Conservation (phyloP, 2,888 invertebrate species). For the Girardia tigrina region DNA sequence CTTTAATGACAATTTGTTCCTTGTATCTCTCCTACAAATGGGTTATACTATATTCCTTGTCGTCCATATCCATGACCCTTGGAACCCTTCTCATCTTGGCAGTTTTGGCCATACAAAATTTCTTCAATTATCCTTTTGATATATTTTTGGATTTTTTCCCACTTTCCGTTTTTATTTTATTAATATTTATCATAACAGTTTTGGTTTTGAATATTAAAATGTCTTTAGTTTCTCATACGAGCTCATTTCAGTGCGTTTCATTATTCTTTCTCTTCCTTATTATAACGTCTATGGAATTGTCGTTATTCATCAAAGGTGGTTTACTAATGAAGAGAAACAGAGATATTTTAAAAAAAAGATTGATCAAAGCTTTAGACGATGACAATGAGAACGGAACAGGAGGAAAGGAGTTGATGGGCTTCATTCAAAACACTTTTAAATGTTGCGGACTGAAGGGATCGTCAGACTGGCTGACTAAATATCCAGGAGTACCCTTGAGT, state of each 20-base stretch:
- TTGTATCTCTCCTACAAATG: neutral
- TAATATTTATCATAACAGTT: neutral
- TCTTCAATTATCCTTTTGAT: neutral
- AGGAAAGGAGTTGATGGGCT: neutral
- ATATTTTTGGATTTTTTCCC: neutral
- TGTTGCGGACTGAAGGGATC: neutral
- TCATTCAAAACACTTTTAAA: neutral
- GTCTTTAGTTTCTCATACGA: neutral
- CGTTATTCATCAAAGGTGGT: neutral
- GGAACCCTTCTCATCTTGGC: neutral
- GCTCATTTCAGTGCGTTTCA: neutral
- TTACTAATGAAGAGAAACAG: neutral
- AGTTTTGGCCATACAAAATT: conserved; percentile 2
- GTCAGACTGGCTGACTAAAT: neutral
- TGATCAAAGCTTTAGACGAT: neutral
- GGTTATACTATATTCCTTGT: neutral
- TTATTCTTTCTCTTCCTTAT: neutral
- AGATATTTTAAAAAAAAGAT: neutral
- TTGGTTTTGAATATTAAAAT: neutral
- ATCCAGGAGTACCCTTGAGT: neutral
- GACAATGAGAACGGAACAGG: neutral
- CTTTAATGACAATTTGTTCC: neutral
- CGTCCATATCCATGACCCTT: neutral
- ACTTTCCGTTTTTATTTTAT: neutral
- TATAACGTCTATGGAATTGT: neutral